These are phyloP conservation scores for Sphaerophoria taeniata DNA, from an alignment of 2,888 invertebrate genomes.

Conservation along the genomic window DNA sequence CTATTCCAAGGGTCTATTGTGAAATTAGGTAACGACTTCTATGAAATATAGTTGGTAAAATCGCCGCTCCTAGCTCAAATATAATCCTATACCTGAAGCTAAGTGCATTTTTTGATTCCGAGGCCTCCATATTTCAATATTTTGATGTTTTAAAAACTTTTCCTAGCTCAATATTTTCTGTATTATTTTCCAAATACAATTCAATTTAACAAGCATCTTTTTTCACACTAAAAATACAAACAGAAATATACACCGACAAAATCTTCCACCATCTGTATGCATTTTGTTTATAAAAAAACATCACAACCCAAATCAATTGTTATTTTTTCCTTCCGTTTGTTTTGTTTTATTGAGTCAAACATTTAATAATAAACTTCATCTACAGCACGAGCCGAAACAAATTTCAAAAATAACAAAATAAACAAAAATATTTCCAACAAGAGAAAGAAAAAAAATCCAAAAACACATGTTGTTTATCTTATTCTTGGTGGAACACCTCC, in stretches of 20 bases:
- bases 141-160: too few relatives aligned
- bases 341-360: constrained; percentile 28
- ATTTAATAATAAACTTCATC: constrained; percentile 44
- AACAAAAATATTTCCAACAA: constrained; percentile 18
- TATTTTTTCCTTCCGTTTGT: background rate
- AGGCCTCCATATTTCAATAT: too few relatives aligned
- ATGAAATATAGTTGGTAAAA: too few relatives aligned
- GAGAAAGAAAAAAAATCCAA: constrained; percentile 20
- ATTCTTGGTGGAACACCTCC: background rate
- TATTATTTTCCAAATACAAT: background rate
- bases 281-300: constrained; percentile 7
- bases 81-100: too few relatives aligned
- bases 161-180: too few relatives aligned
- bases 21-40: too few relatives aligned
- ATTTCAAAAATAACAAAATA: constrained; percentile 30
- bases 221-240: background rate
- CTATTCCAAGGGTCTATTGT: too few relatives aligned
- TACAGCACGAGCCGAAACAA: constrained; percentile 58
- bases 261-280: constrained; percentile 23
- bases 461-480: constrained; percentile 53
- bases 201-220: background rate
- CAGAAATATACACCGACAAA: background rate
- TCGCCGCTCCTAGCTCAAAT: too few relatives aligned
- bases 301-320: background rate
- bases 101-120: too few relatives aligned